Conservation (phyloP, 2,797 vertebrate species). For the Chloroceryle amazona region DNA sequence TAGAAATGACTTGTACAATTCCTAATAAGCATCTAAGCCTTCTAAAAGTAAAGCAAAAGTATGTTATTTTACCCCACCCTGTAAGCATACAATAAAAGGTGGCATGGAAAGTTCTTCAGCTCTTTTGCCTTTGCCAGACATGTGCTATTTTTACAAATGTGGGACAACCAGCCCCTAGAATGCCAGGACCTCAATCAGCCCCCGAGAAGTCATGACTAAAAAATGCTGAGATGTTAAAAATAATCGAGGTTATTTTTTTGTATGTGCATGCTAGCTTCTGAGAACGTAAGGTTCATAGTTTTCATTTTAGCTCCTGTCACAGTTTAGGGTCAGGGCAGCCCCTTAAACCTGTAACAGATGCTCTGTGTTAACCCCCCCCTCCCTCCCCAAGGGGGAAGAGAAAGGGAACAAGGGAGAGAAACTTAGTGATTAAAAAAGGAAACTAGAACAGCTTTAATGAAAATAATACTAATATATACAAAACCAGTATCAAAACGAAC, state of each 20-base stretch:
- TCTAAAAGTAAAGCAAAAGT: background rate
- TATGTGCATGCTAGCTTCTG: background rate
- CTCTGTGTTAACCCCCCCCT: too few relatives aligned
- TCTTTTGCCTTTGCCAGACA: background rate
- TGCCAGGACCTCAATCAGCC: conserved; percentile 18
- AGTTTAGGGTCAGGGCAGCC: too few relatives aligned
- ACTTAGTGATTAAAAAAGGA: too few relatives aligned
- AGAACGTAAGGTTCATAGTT: background rate
- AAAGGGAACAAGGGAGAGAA: too few relatives aligned
- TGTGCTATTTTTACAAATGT: conserved; percentile 32
- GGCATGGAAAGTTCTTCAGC: background rate
- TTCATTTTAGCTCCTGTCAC: background rate
- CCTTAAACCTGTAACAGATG: too few relatives aligned
- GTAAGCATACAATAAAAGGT: background rate
- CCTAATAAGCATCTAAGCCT: background rate
- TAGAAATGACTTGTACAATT: background rate
- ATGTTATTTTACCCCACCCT: background rate
- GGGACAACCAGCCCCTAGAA: background rate
- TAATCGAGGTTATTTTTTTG: conserved; percentile 27
- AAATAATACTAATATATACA: too few relatives aligned
- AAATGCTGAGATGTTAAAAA: conserved; percentile 62
- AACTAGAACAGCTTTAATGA: too few relatives aligned
- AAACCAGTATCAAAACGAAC: too few relatives aligned
- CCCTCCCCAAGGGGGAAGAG: too few relatives aligned
- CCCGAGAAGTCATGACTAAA: background rate